Conservation (phyloP, 2,113 vertebrate genomes). For the Hystrix brachyura region DNA sequence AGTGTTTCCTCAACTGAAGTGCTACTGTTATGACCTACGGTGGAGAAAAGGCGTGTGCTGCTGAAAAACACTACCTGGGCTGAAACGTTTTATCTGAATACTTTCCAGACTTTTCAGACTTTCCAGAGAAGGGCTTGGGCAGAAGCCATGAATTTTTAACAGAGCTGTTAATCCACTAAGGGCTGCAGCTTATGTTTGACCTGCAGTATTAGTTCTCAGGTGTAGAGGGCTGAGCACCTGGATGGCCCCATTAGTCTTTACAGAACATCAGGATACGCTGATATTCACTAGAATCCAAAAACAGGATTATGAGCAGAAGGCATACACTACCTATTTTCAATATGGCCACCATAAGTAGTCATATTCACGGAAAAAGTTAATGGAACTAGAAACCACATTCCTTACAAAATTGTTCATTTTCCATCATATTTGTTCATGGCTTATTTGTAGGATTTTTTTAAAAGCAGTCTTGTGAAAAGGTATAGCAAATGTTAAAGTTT, state of each 20-base stretch:
- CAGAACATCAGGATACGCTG: neutral
- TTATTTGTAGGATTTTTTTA: neutral
- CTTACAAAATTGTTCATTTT: neutral
- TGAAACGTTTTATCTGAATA: neutral
- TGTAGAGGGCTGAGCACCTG: neutral
- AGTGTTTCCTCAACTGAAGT: neutral
- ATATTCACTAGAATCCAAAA: neutral
- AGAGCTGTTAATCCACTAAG: neutral
- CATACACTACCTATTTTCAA: neutral
- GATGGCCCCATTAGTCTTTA: neutral
- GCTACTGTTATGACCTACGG: neutral
- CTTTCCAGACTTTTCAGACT: neutral
- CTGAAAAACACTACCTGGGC: neutral
- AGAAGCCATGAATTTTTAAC: constrained; percentile 19
- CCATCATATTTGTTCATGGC: constrained; percentile 33
- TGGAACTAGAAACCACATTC: neutral
- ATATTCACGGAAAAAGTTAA: neutral
- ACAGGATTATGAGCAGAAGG: neutral
- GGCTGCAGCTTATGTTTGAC: neutral
- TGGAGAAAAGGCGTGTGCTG: neutral
- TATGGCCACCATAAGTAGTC: neutral
- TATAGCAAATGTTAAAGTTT: neutral
- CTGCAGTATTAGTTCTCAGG: neutral
- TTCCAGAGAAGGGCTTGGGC: constrained; percentile 25
- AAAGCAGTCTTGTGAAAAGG: neutral